Evolutionary conservation across 2,888 invertebrate genomes (phyloP), one percentile per base, ranked within the genome.

Genomic region (Xanthia togata): DNA sequence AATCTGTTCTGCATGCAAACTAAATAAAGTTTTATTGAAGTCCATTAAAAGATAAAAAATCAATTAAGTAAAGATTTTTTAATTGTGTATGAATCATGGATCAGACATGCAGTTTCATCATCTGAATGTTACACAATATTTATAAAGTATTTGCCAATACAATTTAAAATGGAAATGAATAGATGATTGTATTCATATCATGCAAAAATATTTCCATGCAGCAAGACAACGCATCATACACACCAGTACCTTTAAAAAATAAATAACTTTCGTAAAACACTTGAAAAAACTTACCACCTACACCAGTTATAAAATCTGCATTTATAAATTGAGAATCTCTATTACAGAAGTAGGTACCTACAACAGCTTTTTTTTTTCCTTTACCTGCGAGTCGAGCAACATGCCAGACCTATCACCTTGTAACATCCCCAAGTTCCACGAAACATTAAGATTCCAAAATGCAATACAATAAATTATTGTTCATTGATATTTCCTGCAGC

Each of bases 341-440:
- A 50, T 0, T n/a, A 26, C 0, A 73, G 9, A 60, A 26, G 26
- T 76, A 38, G 38, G n/a, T n/a, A n/a, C n/a, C 17, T 17, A n/a
- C 0, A 31, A 23, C 11, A 69, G 2, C 20, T 50, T n/a, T 5
- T 20, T 20, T 44, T 26, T 65, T 38, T 31, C 1, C 17, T 68
- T 64, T 12, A 3, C 35, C 4, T 62, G 50, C 44, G 8, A 71
- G 38, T 31, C 44, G 80, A 80, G 69, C 79, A 0, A 47, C 88
- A 88, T 84, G 82, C 87, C 55, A 63, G 63, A 70, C 41, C 87
- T 53, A 31, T 70, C 78, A 87, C 87, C 87, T 72, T 50, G 9
- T 11, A 79, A 79, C 74, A 73, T 41, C 63, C 73, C 80, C 41
- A 63, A 68, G 60, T 76, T 86, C 67, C 71, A 77, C 44, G 41